Base-by-base conservation (phyloP, 2,113 vertebrate species). In the Varanus salvator region DNA sequence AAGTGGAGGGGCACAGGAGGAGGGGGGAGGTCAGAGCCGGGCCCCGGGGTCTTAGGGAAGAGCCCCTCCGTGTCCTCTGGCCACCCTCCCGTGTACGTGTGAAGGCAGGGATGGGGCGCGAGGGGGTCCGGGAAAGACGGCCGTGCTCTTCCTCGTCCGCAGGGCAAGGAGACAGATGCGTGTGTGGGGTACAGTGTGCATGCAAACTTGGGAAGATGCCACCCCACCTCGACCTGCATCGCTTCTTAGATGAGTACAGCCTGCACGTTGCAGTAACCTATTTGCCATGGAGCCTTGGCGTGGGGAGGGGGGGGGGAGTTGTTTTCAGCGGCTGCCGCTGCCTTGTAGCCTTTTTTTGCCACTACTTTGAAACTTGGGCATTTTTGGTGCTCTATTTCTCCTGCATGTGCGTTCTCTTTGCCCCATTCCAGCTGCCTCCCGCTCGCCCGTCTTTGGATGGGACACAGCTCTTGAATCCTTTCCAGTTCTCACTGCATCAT, bases 401-500 rank as follows among this genome's bases (percentile, higher is more conserved):
- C 21, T 38, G 6, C 34, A 27, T 1, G 52, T n/a, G 66, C 60
- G 8, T 25, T 29, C 23, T 15, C 78, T 88, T 21, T 60, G 87
- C 78, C 68, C 17, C 54, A 71, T 0, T 3, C 54, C 44, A 87
- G 38, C n/a, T 68, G 9, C 91, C 38, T 52, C 52, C 87, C 87
- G 64, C 66, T 76, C 80, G 81, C 71, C 90, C 71, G 88, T 91
- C 93, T 86, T 87, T 81, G 85, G 91, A 92, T 95, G 96, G 95
- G 96, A 95, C 92, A 94, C 95, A 96, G 96, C 94, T 95, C 90
- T 94, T 97, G 96, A 97, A 97, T 97, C 93, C 94, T 95, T 96
- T 97, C 97, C 96, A 95, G 94, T 96, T 97, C 97, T 93, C 97
- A 96, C 97, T 98, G 98, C 98, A 98, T 98, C 98, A 97, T 97